phyloP scores from a whole-genome alignment of 2,888 invertebrate genomes.

The Oligia strigilis region DNA sequence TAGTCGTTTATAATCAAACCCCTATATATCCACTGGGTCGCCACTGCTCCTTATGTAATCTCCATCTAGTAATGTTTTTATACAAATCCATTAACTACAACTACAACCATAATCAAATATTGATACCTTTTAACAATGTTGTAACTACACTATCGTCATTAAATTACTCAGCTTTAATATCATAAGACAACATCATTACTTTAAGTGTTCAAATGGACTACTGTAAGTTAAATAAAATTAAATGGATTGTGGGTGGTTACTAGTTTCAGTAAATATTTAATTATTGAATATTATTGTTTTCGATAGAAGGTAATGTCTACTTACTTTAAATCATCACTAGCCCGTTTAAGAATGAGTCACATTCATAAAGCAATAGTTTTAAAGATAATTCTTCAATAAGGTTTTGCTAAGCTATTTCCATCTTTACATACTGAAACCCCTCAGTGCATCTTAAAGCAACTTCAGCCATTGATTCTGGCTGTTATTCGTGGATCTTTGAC shows the following conservation, averaged over 20 bases:
- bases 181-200: constrained; percentile 23
- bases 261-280: neutral
- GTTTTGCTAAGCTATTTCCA: neutral
- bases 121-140: constrained; percentile 10
- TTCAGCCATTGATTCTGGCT: no score
- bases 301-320: neutral
- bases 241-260: neutral
- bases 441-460: no score
- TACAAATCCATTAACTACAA: constrained; percentile 24
- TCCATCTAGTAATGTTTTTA: neutral
- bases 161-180: constrained; percentile 32
- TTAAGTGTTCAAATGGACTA: constrained; percentile 16
- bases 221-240: neutral
- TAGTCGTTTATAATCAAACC: no score
- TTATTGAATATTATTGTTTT: neutral
- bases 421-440: no score
- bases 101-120: constrained; percentile 18
- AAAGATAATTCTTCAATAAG: neutral
- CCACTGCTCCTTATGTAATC: neutral
- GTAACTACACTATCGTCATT: constrained; percentile 8
- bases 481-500: no score
- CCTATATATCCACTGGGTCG: neutral
- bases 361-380: neutral
- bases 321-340: neutral
- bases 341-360: neutral